Conservation (phyloP, 2,113 vertebrate genomes). For the Chaenocephalus aceratus region DNA sequence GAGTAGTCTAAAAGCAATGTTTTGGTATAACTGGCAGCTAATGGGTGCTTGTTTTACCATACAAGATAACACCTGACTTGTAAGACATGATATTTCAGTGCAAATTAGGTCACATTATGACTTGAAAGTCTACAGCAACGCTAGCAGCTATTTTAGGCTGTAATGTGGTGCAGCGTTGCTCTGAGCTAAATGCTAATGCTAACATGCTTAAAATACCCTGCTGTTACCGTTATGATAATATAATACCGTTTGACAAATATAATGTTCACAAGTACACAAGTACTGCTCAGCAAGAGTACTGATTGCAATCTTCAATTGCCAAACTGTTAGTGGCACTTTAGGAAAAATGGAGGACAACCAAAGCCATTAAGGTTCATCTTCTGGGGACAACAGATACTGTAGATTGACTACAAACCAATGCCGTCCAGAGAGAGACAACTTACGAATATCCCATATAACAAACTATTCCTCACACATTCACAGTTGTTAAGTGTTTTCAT, state of each 20-base stretch:
- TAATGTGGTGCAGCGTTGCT: too few species aligned
- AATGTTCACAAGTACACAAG: too few species aligned
- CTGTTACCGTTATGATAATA: background rate
- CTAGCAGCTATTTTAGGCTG: too few species aligned
- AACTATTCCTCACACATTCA: constrained; percentile 17
- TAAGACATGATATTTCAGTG: too few species aligned
- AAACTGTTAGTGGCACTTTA: background rate
- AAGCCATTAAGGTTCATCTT: background rate
- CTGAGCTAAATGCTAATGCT: background rate
- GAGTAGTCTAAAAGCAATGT: too few species aligned
- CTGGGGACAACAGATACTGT: background rate
- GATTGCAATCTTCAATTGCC: background rate
- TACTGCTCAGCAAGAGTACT: too few species aligned
- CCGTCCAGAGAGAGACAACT: background rate
- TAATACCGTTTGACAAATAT: background rate
- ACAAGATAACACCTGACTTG: too few species aligned
- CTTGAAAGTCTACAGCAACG: too few species aligned
- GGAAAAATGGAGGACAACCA: background rate
- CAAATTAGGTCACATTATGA: too few species aligned
- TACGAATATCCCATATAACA: background rate
- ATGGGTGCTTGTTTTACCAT: too few species aligned
- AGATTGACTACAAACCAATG: too few species aligned
- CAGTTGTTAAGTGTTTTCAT: constrained; percentile 46
- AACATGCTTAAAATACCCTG: background rate
- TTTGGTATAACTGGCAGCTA: too few species aligned